phyloP scores from a whole-genome alignment of 2,113 vertebrate genomes.

The Malaclemys terrapin region DNA sequence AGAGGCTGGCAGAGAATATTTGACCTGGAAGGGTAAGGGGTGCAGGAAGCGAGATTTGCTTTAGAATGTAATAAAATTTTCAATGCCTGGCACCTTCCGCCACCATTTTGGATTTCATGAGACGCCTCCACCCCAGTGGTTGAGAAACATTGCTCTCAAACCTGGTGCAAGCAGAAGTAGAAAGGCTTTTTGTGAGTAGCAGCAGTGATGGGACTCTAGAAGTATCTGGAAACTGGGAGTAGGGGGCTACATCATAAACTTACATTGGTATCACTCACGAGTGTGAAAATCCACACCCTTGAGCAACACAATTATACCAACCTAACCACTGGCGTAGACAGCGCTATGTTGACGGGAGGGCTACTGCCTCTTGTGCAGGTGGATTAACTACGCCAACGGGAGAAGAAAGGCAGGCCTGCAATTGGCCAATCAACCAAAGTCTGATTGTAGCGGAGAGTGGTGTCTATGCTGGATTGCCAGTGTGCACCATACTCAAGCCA shows the following conservation, averaged over 20 bases:
- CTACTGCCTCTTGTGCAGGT: too few relatives aligned
- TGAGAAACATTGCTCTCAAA: background rate
- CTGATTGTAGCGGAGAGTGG: background rate
- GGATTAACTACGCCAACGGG: too few relatives aligned
- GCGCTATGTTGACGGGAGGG: too few relatives aligned
- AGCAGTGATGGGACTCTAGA: background rate
- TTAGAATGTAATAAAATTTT: background rate
- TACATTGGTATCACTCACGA: background rate
- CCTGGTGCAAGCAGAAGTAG: background rate
- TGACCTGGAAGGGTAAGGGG: background rate
- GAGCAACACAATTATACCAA: too few relatives aligned
- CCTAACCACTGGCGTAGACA: too few relatives aligned
- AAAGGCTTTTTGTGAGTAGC: background rate
- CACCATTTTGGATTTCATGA: background rate
- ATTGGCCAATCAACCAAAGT: background rate
- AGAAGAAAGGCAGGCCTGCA: background rate
- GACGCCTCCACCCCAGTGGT: background rate
- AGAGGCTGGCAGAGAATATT: background rate
- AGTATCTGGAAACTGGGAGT: background rate
- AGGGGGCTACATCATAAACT: background rate
- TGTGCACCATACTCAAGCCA: too few relatives aligned
- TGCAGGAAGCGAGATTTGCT: background rate
- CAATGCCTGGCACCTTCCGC: background rate
- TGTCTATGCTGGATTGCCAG: too few relatives aligned
- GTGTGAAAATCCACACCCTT: too few relatives aligned